Conservation (phyloP, 2,797 vertebrate species). For the Lithobates pipiens region DNA sequence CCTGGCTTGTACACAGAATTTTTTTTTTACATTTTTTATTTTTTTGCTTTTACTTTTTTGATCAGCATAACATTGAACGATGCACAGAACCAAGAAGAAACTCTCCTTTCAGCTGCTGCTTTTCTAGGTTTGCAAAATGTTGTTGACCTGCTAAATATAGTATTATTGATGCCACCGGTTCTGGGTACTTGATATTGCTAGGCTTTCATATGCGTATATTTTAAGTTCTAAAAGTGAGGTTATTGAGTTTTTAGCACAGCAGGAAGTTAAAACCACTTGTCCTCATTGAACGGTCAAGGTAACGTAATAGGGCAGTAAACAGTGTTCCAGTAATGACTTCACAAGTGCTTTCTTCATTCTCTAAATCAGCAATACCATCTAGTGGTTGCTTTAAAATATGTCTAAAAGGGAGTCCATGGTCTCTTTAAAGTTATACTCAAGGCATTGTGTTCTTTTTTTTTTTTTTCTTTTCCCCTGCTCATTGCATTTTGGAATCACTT, state of each 20-base stretch:
- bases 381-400: conserved; percentile 24
- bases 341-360: background rate
- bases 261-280: conserved; percentile 30
- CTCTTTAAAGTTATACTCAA: too few relatives aligned
- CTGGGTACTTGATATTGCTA: background rate
- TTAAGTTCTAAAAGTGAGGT: conserved; percentile 23
- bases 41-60: conserved; percentile 18
- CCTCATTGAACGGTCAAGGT: conserved; percentile 35
- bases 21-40: too few relatives aligned
- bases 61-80: conserved; percentile 26
- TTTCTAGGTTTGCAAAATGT: conserved; percentile 28
- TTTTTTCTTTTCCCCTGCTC: too few relatives aligned
- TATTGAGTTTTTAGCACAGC: conserved; percentile 21
- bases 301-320: conserved; percentile 31
- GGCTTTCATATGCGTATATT: conserved; percentile 11
- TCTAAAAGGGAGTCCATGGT: background rate
- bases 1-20: conserved; percentile 14
- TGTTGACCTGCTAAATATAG: conserved; percentile 45
- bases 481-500: too few relatives aligned
- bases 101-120: conserved; percentile 27
- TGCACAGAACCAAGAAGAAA: background rate
- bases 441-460: too few relatives aligned
- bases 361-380: conserved; percentile 50
- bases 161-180: conserved; percentile 27
- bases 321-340: background rate